These are phyloP conservation scores for Aporophyla nigra DNA, from an alignment of 2,888 invertebrate genomes.

Conservation along the genomic window DNA sequence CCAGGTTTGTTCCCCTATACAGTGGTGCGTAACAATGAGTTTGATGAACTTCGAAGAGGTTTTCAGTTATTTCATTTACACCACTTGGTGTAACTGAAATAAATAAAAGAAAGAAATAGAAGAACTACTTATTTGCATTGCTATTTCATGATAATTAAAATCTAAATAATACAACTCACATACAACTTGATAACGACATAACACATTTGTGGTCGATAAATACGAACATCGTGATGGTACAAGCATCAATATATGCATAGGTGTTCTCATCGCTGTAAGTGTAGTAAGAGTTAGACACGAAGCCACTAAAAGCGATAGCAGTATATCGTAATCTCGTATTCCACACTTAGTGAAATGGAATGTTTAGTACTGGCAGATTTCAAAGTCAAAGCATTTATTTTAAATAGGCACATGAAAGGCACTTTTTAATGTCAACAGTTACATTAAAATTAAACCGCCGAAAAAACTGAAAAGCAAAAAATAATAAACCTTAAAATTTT, in stretches of 20 bases:
- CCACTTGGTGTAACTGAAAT: no score
- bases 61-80: neutral
- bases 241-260: neutral
- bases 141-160: neutral
- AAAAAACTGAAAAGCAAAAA: no score
- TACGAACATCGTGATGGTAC: neutral
- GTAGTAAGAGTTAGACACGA: neutral
- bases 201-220: neutral
- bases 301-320: conserved; percentile 1
- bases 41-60: neutral
- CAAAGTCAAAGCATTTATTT: no score
- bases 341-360: neutral
- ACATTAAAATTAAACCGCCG: no score
- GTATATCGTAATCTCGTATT: neutral
- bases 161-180: neutral
- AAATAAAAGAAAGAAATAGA: no score
- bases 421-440: no score
- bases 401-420: no score
- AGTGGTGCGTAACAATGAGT: neutral
- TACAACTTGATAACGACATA: neutral
- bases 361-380: neutral
- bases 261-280: conserved; percentile 4
- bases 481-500: no score
- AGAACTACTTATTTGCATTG: no score
- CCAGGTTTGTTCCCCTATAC: neutral